Conservation (phyloP, 2,113 vertebrate species). For the Meriones unguiculatus region DNA sequence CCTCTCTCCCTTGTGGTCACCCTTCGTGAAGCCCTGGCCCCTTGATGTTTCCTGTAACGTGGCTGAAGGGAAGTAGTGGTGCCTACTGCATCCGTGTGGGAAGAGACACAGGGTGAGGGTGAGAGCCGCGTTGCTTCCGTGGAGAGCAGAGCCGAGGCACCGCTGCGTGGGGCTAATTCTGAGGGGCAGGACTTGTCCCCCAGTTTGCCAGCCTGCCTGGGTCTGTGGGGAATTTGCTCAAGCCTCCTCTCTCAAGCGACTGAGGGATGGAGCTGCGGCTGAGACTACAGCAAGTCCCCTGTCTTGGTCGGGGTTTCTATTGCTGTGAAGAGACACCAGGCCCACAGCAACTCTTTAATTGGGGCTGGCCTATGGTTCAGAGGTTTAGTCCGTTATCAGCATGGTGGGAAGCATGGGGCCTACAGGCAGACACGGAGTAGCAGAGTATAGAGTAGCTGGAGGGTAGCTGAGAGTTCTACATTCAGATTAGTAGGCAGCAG, state of each 20-base stretch:
- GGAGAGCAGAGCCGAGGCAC: neutral
- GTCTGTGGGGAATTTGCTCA: neutral
- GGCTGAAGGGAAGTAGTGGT: neutral
- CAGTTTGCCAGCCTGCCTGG: accelerated
- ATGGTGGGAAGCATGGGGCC: neutral
- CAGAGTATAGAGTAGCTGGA: neutral
- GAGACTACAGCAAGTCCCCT: neutral
- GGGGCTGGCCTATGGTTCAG: neutral
- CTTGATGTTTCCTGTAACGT: neutral
- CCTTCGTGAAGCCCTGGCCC: neutral
- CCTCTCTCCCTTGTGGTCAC: neutral
- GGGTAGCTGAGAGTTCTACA: neutral
- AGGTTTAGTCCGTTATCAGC: neutral
- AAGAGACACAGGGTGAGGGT: too few species aligned
- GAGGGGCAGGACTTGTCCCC: neutral
- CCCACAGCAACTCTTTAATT: neutral
- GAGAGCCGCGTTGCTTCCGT: neutral
- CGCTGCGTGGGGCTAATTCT: neutral
- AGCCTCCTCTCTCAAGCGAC: accelerated
- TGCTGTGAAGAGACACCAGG: neutral
- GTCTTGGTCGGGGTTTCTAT: neutral
- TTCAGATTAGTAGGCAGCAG: neutral
- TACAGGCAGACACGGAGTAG: neutral
- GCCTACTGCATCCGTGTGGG: neutral
- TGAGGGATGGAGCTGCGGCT: neutral